Conservation (phyloP, 2,888 invertebrate species). For the Lasioglossum figueresi region DNA sequence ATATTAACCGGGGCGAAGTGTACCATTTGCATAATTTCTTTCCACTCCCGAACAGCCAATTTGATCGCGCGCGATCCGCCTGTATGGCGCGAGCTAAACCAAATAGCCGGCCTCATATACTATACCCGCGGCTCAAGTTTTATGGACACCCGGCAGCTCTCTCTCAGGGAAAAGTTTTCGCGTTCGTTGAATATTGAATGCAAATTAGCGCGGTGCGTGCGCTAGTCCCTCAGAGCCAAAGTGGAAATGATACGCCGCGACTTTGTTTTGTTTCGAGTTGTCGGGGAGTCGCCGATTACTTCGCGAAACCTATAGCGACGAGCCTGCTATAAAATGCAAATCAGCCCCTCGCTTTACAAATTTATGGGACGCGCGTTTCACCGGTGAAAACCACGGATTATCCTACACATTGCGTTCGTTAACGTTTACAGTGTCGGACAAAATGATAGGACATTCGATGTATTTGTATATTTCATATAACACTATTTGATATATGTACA, state of each 20-base stretch:
- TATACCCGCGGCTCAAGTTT: constrained; percentile 26
- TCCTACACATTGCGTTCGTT: neutral
- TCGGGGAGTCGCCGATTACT: neutral
- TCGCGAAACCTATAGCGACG: neutral
- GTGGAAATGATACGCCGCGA: neutral
- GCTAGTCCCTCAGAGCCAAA: neutral
- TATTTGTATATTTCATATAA: no score
- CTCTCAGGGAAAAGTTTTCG: constrained; percentile 19
- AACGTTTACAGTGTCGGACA: neutral
- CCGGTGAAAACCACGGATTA: neutral
- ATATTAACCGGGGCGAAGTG: constrained; percentile 43
- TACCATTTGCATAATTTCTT: constrained; percentile 35
- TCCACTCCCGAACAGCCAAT: constrained; percentile 21
- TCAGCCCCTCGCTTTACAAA: constrained; percentile 24
- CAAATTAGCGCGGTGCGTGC: constrained; percentile 24
- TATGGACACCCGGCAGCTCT: constrained; percentile 2
- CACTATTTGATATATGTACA: no score
- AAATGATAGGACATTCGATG: no score
- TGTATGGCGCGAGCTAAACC: constrained; percentile 19
- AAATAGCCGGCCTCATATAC: constrained; percentile 35
- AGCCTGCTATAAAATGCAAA: neutral
- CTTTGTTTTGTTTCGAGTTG: constrained; percentile 7
- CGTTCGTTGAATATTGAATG: constrained; percentile 1
- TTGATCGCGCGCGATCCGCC: constrained; percentile 3
- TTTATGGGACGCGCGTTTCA: constrained; percentile 38